Percentiles rank a stretch among this genome's conserved stretches.
These are phyloP conservation scores for Ditula angustiorana DNA, from an alignment of 2,888 invertebrate species.

Conservation along the genomic window DNA sequence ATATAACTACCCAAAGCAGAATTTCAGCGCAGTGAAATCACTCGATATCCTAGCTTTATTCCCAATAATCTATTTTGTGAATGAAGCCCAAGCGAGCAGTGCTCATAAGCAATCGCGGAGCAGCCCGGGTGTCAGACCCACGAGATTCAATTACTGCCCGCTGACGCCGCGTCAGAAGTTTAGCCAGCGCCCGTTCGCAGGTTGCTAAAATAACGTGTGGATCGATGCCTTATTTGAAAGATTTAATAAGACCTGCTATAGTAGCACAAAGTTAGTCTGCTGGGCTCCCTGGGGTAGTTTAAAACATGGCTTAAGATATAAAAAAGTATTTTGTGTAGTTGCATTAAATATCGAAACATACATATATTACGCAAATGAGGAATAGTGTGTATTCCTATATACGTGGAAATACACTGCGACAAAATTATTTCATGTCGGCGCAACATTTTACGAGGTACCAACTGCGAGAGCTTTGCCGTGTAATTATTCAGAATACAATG, in stretches of 20 bases:
- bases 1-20: too few relatives aligned
- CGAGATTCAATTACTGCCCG: constrained; percentile 72
- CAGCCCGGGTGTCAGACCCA: constrained; percentile 54
- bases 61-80: constrained; percentile 40
- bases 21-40: background rate
- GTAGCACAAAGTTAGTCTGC: too few relatives aligned
- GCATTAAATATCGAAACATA: too few relatives aligned
- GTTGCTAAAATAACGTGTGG: constrained; percentile 23
- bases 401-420: too few relatives aligned
- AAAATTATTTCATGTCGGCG: constrained; percentile 2
- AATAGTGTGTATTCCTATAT: too few relatives aligned
- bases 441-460: constrained; percentile 8
- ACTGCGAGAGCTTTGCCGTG: constrained; percentile 16
- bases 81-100: constrained; percentile 33
- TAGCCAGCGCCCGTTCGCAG: constrained; percentile 51
- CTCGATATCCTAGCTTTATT: background rate
- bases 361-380: too few relatives aligned
- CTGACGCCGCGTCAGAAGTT: constrained; percentile 71
- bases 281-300: too few relatives aligned
- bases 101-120: constrained; percentile 57
- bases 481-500: constrained; percentile 21
- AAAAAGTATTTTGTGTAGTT: too few relatives aligned
- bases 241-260: too few relatives aligned
- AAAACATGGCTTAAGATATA: too few relatives aligned
- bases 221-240: constrained; percentile 22